Percentiles rank a stretch among this genome's conserved stretches.
These are phyloP conservation scores for Abrostola triplasia DNA, from an alignment of 2,888 invertebrate species.

Conservation along the genomic window DNA sequence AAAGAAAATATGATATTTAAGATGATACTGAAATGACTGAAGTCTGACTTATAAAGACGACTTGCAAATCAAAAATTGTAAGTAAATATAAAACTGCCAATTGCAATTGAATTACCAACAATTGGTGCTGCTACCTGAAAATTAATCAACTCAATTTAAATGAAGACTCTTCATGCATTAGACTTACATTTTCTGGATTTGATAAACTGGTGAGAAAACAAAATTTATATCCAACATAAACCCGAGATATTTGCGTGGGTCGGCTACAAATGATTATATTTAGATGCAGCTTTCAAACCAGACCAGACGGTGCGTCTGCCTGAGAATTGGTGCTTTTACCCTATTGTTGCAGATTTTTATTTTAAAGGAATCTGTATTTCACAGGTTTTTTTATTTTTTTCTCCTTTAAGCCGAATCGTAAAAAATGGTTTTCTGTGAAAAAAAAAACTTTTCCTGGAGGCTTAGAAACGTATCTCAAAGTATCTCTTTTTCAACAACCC, in stretches of 20 bases:
- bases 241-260: constrained; percentile 49
- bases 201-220: constrained; percentile 37
- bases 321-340: background rate
- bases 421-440: no score
- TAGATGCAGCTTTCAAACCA: constrained; percentile 29
- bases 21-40: no score
- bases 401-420: no score
- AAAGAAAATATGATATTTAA: no score
- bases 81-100: no score
- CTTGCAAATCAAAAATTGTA: no score
- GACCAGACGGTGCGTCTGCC: constrained; percentile 48
- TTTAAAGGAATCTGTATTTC: no score
- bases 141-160: background rate
- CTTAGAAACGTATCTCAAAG: no score
- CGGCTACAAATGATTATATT: constrained; percentile 30
- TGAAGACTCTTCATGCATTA: constrained; percentile 10
- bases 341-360: background rate
- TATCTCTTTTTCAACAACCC: no score
- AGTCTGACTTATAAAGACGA: no score
- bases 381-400: no score
- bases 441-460: no score
- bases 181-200: constrained; percentile 8
- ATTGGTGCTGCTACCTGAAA: background rate
- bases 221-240: constrained; percentile 31
- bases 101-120: background rate